phyloP scores from a whole-genome alignment of 2,797 vertebrate genomes.

The Cygnus olor region DNA sequence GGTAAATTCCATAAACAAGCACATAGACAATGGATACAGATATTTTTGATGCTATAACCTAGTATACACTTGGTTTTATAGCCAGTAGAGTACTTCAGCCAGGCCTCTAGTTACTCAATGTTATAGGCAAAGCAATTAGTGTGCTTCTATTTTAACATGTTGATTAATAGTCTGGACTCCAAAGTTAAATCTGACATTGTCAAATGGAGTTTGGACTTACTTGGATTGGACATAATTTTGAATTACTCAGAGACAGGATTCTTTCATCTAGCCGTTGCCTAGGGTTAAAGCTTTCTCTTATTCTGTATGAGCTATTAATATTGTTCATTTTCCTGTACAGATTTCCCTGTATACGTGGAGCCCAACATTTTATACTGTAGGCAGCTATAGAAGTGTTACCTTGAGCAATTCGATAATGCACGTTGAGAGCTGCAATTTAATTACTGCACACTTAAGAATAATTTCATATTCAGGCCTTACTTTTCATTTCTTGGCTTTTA shows the following conservation, averaged over 20 bases:
- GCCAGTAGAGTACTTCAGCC: background rate
- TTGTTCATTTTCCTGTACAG: background rate
- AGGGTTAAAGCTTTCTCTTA: background rate
- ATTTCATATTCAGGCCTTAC: slow-evolving; percentile 1
- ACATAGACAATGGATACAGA: background rate
- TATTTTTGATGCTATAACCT: background rate
- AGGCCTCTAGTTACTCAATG: background rate
- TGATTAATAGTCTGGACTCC: background rate
- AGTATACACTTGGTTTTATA: background rate
- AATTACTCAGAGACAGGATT: background rate
- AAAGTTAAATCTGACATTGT: background rate
- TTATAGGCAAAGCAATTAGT: background rate
- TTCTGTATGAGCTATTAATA: background rate
- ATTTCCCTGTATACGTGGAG: background rate
- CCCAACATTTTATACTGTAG: background rate
- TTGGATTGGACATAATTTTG: background rate
- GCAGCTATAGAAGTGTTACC: slow-evolving; percentile 4
- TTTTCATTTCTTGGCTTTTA: background rate
- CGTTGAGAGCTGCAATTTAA: background rate
- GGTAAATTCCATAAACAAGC: background rate
- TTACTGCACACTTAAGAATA: background rate
- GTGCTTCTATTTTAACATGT: background rate
- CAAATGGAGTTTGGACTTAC: background rate
- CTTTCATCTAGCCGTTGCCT: background rate
- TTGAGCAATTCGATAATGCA: background rate